Conservation (phyloP, 2,797 vertebrate genomes). For the Allobates femoralis region DNA sequence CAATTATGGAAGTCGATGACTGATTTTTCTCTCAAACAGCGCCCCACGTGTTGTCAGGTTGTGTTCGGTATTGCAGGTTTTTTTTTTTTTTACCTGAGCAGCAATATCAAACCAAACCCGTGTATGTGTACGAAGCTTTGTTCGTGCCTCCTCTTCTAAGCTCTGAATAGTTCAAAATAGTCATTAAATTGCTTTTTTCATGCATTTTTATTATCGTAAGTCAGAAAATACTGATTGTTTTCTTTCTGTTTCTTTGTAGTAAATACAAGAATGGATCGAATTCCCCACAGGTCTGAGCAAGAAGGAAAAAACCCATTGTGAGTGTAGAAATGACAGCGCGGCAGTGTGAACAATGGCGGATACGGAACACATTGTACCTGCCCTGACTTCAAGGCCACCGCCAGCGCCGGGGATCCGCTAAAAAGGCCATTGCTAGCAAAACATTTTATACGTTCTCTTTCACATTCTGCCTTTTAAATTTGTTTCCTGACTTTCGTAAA, state of each 20-base stretch:
- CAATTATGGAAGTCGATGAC: too few species aligned
- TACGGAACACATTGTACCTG: neutral
- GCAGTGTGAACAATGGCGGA: neutral
- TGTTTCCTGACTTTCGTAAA: neutral
- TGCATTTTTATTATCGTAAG: neutral
- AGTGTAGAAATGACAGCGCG: neutral
- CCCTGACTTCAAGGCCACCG: neutral
- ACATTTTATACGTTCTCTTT: neutral
- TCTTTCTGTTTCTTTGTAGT: neutral
- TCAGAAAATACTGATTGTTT: neutral
- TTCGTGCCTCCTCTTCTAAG: neutral
- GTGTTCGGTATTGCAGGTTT: neutral
- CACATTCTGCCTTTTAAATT: neutral
- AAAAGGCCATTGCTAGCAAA: neutral
- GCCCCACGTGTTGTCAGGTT: neutral
- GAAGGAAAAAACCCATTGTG: neutral
- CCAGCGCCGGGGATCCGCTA: neutral
- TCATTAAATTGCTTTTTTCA: neutral
- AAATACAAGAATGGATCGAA: neutral
- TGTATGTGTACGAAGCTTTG: neutral
- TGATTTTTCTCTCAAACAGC: too few species aligned
- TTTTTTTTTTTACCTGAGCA: neutral
- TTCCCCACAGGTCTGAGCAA: neutral
- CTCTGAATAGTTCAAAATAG: neutral
- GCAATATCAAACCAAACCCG: neutral